Evolutionary conservation across 2,888 invertebrate genomes (phyloP).

Genomic region (Andrena fulva): DNA sequence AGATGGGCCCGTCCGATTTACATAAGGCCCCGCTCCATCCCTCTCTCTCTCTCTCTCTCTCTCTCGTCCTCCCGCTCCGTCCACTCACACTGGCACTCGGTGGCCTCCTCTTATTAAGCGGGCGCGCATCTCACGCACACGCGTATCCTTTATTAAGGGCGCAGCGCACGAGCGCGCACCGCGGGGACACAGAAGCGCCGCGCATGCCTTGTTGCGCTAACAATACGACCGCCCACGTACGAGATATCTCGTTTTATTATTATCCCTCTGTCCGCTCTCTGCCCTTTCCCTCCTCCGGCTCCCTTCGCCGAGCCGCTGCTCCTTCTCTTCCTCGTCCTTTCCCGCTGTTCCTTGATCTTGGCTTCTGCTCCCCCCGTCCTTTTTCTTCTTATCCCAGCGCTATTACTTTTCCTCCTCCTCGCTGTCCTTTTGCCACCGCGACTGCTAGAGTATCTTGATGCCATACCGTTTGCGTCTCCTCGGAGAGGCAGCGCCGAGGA

Average conservation of each 20-base stretch:
- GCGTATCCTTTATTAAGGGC: constrained; percentile 77
- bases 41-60: neutral
- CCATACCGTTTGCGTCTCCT: constrained; percentile 27
- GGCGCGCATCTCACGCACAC: constrained; percentile 70
- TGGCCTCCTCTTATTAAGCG: constrained; percentile 74
- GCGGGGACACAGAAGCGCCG: constrained; percentile 81
- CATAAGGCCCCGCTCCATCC: constrained; percentile 71
- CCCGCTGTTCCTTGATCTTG: constrained; percentile 21
- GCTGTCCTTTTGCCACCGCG: constrained; percentile 34
- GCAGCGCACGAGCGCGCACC: constrained; percentile 72
- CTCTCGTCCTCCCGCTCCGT: neutral
- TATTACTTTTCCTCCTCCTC: constrained; percentile 44
- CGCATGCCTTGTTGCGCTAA: constrained; percentile 83
- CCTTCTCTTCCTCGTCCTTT: constrained; percentile 1
- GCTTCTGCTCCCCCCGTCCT: constrained; percentile 3
- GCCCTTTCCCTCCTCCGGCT: constrained; percentile 29
- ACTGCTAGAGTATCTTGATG: constrained; percentile 40
- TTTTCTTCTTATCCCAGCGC: constrained; percentile 37
- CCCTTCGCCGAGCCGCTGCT: constrained; percentile 11
- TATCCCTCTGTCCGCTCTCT: constrained; percentile 74
- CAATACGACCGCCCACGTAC: constrained; percentile 84
- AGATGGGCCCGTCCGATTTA: constrained; percentile 76
- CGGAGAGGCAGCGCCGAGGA: neutral
- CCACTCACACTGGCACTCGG: constrained; percentile 60
- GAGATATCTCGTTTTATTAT: constrained; percentile 84